Percentiles rank a stretch among this genome's conserved stretches.
phyloP scores from a whole-genome alignment of 2,113 vertebrate species.

The Macrotis lagotis region DNA sequence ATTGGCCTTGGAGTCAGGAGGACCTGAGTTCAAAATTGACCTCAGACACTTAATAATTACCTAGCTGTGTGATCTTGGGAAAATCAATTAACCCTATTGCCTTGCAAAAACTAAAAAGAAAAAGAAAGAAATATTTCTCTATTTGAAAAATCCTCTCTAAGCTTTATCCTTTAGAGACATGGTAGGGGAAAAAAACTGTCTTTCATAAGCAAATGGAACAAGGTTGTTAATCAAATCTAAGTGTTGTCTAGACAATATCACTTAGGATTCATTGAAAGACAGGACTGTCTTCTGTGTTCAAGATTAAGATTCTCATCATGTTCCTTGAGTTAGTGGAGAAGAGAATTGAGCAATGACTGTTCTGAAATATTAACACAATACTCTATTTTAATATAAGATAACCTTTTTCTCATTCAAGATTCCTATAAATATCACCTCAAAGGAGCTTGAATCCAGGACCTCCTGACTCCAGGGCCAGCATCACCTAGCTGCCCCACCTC shows the following conservation, averaged over 20 bases:
- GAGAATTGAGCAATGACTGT: neutral
- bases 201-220: neutral
- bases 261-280: neutral
- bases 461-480: no score
- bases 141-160: neutral
- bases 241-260: neutral
- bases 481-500: no score
- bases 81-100: no score
- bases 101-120: no score
- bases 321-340: neutral
- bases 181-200: neutral
- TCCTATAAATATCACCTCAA: neutral
- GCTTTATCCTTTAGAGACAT: neutral
- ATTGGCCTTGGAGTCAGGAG: no score
- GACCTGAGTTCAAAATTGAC: no score
- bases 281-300: neutral
- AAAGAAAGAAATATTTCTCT: neutral
- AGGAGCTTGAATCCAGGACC: no score
- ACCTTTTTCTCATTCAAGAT: neutral
- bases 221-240: neutral
- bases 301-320: neutral
- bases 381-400: neutral
- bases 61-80: no score
- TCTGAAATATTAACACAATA: neutral
- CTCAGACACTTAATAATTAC: no score